phyloP scores from a whole-genome alignment of 2,797 vertebrate species.

The Gobionotothen gibberifrons region DNA sequence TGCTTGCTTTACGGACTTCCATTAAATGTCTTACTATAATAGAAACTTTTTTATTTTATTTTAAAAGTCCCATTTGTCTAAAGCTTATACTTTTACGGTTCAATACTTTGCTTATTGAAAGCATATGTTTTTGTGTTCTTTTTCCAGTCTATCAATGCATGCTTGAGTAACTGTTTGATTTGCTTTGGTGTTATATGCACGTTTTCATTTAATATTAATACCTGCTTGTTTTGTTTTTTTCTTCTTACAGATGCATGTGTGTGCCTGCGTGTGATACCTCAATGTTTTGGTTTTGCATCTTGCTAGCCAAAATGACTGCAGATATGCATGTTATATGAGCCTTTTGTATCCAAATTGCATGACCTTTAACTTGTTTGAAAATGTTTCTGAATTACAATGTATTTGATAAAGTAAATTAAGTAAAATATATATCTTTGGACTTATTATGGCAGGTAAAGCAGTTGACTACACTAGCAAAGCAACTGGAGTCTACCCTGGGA shows the following conservation, averaged over 20 bases:
- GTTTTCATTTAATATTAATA: conserved; percentile 76
- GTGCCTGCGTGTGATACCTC: conserved; percentile 94
- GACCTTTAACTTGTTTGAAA: conserved; percentile 68
- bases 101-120: neutral
- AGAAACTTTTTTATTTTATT: conserved; percentile 32
- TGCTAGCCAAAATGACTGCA: conserved; percentile 88
- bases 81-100: neutral
- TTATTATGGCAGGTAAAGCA: conserved; percentile 95
- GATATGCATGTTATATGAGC: conserved; percentile 88
- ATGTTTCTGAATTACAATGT: conserved; percentile 16
- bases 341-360: conserved; percentile 82
- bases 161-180: neutral
- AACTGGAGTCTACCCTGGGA: conserved; percentile 86
- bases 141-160: conserved; percentile 41
- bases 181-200: conserved; percentile 75
- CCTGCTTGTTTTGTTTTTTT: conserved; percentile 79
- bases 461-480: conserved; percentile 98
- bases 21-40: conserved; percentile 44
- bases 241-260: conserved; percentile 94
- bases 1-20: conserved; percentile 34
- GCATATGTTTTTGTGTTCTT: conserved; percentile 35
- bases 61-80: neutral
- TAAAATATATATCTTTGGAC: conserved; percentile 74
- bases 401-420: conserved; percentile 74
- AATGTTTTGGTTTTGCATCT: conserved; percentile 90